phyloP scores from a whole-genome alignment of 2,113 vertebrate genomes.

The Bubalus kerabau region DNA sequence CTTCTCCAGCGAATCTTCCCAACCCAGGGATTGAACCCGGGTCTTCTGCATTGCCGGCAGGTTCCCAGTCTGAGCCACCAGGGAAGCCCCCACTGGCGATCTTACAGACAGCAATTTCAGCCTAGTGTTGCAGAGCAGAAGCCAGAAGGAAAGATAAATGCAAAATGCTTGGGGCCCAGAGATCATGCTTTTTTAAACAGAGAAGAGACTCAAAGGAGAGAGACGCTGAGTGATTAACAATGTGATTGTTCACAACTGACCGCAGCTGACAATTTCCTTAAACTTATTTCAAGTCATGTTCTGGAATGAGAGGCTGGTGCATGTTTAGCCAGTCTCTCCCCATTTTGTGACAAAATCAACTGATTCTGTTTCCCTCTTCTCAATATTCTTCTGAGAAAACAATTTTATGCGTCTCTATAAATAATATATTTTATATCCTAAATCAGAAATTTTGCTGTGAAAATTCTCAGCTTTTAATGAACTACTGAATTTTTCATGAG shows the following conservation, averaged over 20 bases:
- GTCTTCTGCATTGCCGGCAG: background rate
- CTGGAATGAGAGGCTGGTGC: background rate
- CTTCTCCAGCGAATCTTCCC: background rate
- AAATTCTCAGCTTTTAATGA: background rate
- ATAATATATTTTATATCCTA: background rate
- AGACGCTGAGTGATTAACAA: background rate
- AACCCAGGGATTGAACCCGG: background rate
- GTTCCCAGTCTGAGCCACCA: background rate
- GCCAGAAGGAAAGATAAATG: background rate
- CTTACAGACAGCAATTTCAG: background rate
- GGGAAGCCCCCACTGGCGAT: background rate
- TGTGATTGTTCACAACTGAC: background rate
- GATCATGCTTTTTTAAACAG: background rate
- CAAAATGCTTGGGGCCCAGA: background rate
- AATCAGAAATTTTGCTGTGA: background rate
- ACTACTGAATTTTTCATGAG: background rate
- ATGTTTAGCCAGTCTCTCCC: background rate
- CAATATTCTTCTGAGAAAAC: background rate
- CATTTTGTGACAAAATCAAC: background rate
- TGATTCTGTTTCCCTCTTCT: background rate
- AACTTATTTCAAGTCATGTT: background rate
- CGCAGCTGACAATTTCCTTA: background rate
- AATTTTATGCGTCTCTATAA: background rate
- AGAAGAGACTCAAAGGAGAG: background rate
- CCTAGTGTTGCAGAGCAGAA: too few species aligned